These are phyloP conservation scores for Octodonta nipae DNA, from an alignment of 2,888 invertebrate species.

Conservation along the genomic window DNA sequence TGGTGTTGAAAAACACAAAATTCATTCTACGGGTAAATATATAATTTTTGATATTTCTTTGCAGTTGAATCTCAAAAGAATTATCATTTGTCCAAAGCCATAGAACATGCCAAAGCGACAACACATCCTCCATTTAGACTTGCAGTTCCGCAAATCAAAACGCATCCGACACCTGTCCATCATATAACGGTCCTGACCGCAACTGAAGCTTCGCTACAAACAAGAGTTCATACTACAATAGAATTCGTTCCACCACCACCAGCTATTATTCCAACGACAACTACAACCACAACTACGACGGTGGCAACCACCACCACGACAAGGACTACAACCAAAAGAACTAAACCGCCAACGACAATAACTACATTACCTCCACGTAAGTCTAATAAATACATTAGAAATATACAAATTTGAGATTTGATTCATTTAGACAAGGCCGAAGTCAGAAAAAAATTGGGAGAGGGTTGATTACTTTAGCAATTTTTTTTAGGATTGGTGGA, in stretches of 20 bases:
- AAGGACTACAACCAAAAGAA: conserved; percentile 38
- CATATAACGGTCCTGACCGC: conserved; percentile 27
- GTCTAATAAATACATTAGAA: conserved; percentile 18
- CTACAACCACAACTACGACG: conserved; percentile 30
- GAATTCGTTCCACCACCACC: conserved; percentile 37
- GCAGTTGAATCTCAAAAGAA: conserved; percentile 80
- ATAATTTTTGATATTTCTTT: conserved; percentile 22
- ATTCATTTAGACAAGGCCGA: no score
- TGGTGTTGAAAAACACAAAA: no score
- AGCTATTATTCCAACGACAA: conserved; percentile 32
- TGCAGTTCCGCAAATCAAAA: conserved; percentile 14
- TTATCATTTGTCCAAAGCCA: conserved; percentile 54
- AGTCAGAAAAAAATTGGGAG: no score
- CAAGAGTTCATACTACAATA: conserved; percentile 35
- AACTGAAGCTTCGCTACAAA: conserved; percentile 30
- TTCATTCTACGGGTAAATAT: not conserved
- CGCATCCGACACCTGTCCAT: conserved; percentile 18
- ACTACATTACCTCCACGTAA: no score
- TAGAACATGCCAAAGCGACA: conserved; percentile 38
- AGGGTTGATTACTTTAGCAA: no score
- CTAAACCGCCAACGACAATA: conserved; percentile 37
- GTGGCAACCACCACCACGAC: conserved; percentile 33
- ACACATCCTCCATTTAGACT: conserved; percentile 37
- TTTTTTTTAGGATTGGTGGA: no score
- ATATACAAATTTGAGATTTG: no score